Evolutionary conservation across 2,888 invertebrate genomes (phyloP), one percentile per base, ranked within the genome.

Genomic region (Schrankia costaestrigalis): DNA sequence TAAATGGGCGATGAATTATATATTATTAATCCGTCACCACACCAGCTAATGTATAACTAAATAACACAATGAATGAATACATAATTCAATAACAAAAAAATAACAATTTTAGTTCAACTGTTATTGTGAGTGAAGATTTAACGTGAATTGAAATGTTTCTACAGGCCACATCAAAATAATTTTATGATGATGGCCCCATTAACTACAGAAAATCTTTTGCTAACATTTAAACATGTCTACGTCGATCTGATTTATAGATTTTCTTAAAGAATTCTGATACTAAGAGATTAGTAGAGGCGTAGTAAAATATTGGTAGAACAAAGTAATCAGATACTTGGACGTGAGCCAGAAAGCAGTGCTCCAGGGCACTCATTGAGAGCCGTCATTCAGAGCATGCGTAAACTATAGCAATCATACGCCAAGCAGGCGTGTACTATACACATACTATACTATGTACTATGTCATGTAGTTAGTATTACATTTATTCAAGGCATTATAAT

Each of bases 301-400:
- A 59, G 63, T 68, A 62, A 71, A 73, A 59, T 69, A 69, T 69
- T 69, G 64, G 40, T 56, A 59, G 62, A 78, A 79, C 68, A 74
- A 72, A 73, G 72, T 65, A 65, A 78, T 75, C 68, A 59, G 54
- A 35, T 42, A 39, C 40, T 56, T 69, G 81, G 81, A 78, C 64
- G 7, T 12, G 13, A 27, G 74, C 82, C 81, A 80, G 55, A 35
- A 38, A 35, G 50, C 43, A 53, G 56, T 35, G 46, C 11, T n/a
- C 11, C 26, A 23, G 40, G 25, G 44, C 59, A 46, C 51, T 62
- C 75, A 75, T 74, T 77, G 68, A 77, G 42, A 44, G 32, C 59
- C 60, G 63, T 71, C 73, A 76, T 79, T 80, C 78, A 78, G 53
- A 41, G 43, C 35, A 30, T 22, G 11, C 10, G 10, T 24, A 28